Conservation (phyloP, 2,113 vertebrate genomes). For the Oryzias celebensis region DNA sequence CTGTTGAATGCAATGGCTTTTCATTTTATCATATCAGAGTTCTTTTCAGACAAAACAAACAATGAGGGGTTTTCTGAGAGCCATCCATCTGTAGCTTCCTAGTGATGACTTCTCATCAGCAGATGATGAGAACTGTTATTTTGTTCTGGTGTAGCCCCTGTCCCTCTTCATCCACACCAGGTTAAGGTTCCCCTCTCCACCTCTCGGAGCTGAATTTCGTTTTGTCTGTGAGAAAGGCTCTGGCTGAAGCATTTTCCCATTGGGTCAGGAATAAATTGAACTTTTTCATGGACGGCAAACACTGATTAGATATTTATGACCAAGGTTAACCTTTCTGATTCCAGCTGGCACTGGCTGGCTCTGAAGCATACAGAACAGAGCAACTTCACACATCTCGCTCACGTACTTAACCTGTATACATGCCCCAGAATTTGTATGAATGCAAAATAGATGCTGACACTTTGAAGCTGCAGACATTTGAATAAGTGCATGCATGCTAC, state of each 20-base stretch:
- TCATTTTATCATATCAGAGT: slow-evolving; percentile 57
- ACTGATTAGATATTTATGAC: slow-evolving; percentile 79
- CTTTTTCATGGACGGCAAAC: slow-evolving; percentile 79
- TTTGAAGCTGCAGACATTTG: slow-evolving; percentile 23
- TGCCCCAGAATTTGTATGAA: slow-evolving; percentile 13
- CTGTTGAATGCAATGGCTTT: slow-evolving; percentile 62
- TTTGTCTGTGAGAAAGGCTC: slow-evolving; percentile 62
- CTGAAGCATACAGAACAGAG: slow-evolving; percentile 72
- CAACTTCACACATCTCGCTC: slow-evolving; percentile 42
- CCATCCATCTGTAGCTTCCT: slow-evolving; percentile 74
- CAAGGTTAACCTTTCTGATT: slow-evolving; percentile 77
- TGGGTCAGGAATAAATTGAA: slow-evolving; percentile 77
- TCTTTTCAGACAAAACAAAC: slow-evolving; percentile 69
- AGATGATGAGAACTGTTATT: slow-evolving; percentile 66
- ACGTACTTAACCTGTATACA: not conserved
- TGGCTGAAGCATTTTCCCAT: slow-evolving; percentile 71
- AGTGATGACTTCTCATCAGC: slow-evolving; percentile 75
- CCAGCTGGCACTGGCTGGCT: slow-evolving; percentile 68
- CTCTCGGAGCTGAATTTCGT: slow-evolving; percentile 57
- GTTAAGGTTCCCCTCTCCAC: slow-evolving; percentile 53
- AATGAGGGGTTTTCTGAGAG: slow-evolving; percentile 62
- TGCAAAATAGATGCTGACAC: slow-evolving; percentile 31
- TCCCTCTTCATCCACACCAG: slow-evolving; percentile 64
- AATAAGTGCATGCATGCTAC: not conserved
- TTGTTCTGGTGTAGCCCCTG: slow-evolving; percentile 42